These are phyloP conservation scores for Anas platyrhynchos DNA, from an alignment of 2,113 vertebrate species.

Conservation along the genomic window DNA sequence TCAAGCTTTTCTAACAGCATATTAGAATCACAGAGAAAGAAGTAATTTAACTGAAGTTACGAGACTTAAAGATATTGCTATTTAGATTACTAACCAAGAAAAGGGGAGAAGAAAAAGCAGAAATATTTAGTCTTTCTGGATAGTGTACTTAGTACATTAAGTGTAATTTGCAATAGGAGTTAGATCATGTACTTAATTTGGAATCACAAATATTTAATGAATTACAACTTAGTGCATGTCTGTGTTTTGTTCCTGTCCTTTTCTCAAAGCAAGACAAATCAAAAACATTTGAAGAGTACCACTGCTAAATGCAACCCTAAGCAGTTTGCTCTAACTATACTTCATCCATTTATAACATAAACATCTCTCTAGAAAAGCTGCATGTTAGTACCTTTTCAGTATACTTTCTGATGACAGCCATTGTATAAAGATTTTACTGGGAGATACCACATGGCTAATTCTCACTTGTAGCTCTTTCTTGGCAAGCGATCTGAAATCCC, in stretches of 20 bases:
- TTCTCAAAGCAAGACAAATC: background rate
- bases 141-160: background rate
- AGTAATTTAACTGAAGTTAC: background rate
- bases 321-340: background rate
- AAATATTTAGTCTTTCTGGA: background rate
- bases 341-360: background rate
- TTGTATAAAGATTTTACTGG: constrained; percentile 88
- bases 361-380: background rate
- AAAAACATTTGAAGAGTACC: background rate
- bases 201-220: background rate
- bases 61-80: background rate
- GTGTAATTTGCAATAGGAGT: background rate
- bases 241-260: background rate
- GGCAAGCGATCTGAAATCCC: constrained; percentile 51
- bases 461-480: constrained; percentile 76
- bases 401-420: constrained; percentile 75
- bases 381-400: constrained; percentile 82
- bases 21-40: background rate
- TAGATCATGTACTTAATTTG: background rate
- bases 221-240: background rate
- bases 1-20: background rate
- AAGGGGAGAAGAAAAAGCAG: background rate
- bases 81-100: background rate
- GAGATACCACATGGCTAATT: constrained; percentile 86
- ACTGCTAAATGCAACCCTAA: background rate